Percentiles rank a stretch among this genome's conserved stretches.
phyloP scores from a whole-genome alignment of 1,140 invertebrate genomes.

The Tetragonula clypearis region DNA sequence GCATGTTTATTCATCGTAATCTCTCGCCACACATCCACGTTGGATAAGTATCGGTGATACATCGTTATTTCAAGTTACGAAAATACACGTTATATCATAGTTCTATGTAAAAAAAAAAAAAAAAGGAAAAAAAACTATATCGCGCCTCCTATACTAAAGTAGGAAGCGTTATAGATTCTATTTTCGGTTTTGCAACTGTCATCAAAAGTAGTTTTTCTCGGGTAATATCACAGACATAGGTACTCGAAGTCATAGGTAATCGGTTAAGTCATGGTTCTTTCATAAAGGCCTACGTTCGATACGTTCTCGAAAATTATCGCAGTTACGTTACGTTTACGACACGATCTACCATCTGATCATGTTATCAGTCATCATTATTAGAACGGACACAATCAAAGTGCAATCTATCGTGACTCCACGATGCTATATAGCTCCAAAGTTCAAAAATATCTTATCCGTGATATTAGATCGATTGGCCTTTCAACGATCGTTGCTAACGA shows the following conservation, averaged over 20 bases:
- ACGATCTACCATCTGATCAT: not conserved
- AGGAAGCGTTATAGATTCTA: not conserved
- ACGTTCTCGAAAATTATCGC: not conserved
- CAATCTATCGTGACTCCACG: not conserved
- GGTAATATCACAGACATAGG: conserved; percentile 52
- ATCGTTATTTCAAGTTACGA: conserved; percentile 34
- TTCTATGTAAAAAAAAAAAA: not conserved
- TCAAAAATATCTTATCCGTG: not conserved
- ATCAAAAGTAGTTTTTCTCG: conserved; percentile 22
- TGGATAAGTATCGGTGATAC: not conserved
- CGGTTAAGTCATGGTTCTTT: conserved; percentile 1
- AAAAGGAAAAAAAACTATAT: not conserved
- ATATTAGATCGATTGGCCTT: not conserved
- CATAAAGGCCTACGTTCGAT: not conserved
- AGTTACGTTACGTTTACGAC: not conserved
- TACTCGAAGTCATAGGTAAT: conserved; percentile 36
- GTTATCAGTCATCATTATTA: conserved; percentile 3
- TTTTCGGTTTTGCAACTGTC: conserved; percentile 8
- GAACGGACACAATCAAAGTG: conserved; percentile 6
- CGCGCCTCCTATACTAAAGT: not conserved
- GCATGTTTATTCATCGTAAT: not conserved
- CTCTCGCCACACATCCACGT: not conserved
- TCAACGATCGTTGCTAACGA: too few species aligned
- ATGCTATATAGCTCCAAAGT: not conserved
- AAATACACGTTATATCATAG: conserved; percentile 32